Base-by-base conservation (phyloP, 2,113 vertebrate genomes). In the Cololabis saira region DNA sequence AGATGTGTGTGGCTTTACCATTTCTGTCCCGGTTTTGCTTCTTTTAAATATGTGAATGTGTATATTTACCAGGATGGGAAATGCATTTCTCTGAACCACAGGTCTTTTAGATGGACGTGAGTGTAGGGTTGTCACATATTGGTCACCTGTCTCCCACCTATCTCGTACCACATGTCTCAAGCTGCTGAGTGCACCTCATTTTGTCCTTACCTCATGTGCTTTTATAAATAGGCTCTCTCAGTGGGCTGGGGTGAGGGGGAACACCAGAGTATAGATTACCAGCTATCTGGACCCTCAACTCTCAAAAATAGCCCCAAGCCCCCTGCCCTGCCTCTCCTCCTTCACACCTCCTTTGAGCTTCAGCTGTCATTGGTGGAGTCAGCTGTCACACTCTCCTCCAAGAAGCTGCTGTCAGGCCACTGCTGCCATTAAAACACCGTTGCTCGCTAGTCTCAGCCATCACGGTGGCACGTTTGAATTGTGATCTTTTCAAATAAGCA, bases 341-440 rank as follows among this genome's bases (percentile, higher is more conserved):
- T 58, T 64, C 73, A 59, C 76, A 47, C 84, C 56, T 74, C 83
- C 54, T 53, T 12, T 37, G 52, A 74, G 61, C 50, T 60, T 86
- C 91, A 94, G 91, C 92, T 91, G 92, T 90, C 79, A 78, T 89
- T 87, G 79, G 71, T 73, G 50, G 63, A 78, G 56, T 67, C 92
- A 92, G 90, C 91, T 93, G 93, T 92, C 87, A 76, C 78, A 19
- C 76, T 40, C 79, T 58, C 54, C 61, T 37, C 43, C 3, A 63
- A 45, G 42, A 65, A 80, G 71, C 61, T 86, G 80, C 78, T 85
- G 78, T 59, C 69, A 66, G 43, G 68, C 73, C 63, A 72, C 37
- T 61, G 81, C 61, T 59, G 51, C 54, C 52, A 16, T n/a, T 67
- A 12, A 47, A 14, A 71, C 4, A 4, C 22, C 54, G 41, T 1